Conservation (phyloP, 2,113 vertebrate genomes). For the Mirza zaza region DNA sequence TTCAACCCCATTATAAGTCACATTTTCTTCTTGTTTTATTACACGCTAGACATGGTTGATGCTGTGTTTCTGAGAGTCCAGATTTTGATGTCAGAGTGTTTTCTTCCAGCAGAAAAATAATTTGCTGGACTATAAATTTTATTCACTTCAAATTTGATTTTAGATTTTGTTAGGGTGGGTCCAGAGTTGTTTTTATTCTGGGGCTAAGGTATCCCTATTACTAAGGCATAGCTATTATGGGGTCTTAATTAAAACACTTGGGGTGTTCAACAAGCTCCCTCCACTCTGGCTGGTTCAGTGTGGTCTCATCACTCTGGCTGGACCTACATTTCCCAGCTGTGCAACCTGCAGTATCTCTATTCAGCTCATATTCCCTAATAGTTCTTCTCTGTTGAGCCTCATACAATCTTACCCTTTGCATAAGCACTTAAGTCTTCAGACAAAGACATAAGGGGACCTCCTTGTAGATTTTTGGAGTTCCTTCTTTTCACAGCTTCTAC, state of each 20-base stretch:
- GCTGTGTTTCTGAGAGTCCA: not conserved
- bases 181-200: not conserved
- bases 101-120: not conserved
- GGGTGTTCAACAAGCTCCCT: not conserved
- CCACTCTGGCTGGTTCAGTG: not conserved
- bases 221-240: not conserved
- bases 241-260: not conserved
- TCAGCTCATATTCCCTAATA: not conserved
- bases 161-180: not conserved
- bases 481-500: not conserved
- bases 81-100: not conserved
- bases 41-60: not conserved
- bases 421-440: not conserved
- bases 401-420: not conserved
- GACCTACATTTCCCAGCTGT: not conserved
- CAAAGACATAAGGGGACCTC: not conserved
- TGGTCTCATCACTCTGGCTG: not conserved
- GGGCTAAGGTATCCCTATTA: not conserved
- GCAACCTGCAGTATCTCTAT: not conserved
- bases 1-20: not conserved
- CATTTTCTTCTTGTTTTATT: not conserved
- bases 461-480: not conserved
- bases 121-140: not conserved
- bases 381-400: not conserved
- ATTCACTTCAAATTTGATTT: not conserved